Conservation (phyloP, 1,140 invertebrate genomes). For the Limonius californicus region DNA sequence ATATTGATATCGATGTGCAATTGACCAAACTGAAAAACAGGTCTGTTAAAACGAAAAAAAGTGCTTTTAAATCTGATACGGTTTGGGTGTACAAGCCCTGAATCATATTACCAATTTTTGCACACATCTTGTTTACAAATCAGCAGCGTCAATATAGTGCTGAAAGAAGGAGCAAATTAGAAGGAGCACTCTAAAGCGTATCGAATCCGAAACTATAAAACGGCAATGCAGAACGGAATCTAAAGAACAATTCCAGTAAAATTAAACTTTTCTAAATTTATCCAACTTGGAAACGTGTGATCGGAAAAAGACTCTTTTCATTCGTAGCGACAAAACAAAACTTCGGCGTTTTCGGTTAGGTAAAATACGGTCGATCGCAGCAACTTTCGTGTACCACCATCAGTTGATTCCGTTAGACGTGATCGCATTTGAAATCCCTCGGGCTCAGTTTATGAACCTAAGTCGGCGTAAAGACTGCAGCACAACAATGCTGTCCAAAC, state of each 20-base stretch:
- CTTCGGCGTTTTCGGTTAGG: slow-evolving; percentile 26
- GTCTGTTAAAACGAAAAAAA: too few relatives aligned
- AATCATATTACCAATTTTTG: too few relatives aligned
- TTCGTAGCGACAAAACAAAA: slow-evolving; percentile 21
- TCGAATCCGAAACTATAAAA: slow-evolving; percentile 7
- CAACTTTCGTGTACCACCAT: slow-evolving; percentile 27
- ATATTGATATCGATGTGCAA: too few relatives aligned
- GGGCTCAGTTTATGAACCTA: slow-evolving; percentile 33
- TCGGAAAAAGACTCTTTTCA: slow-evolving; percentile 9
- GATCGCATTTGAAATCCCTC: slow-evolving; percentile 35
- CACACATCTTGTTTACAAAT: too few relatives aligned
- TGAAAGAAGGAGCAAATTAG: neutral
- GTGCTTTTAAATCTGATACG: too few relatives aligned
- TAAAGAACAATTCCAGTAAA: slow-evolving; percentile 13
- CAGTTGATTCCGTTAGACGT: slow-evolving; percentile 36
- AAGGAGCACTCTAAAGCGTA: neutral
- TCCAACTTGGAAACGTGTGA: slow-evolving; percentile 16
- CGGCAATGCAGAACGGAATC: slow-evolving; percentile 4
- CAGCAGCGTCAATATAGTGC: too few relatives aligned
- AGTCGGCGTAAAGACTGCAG: slow-evolving; percentile 28
- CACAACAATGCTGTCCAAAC: slow-evolving; percentile 29
- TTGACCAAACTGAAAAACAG: too few relatives aligned
- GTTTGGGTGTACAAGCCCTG: too few relatives aligned
- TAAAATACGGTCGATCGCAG: slow-evolving; percentile 30
- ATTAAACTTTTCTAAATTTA: slow-evolving; percentile 15